phyloP scores from a whole-genome alignment of 53 echinoderm and acorn worm genomes.

The Arbacia lixula region DNA sequence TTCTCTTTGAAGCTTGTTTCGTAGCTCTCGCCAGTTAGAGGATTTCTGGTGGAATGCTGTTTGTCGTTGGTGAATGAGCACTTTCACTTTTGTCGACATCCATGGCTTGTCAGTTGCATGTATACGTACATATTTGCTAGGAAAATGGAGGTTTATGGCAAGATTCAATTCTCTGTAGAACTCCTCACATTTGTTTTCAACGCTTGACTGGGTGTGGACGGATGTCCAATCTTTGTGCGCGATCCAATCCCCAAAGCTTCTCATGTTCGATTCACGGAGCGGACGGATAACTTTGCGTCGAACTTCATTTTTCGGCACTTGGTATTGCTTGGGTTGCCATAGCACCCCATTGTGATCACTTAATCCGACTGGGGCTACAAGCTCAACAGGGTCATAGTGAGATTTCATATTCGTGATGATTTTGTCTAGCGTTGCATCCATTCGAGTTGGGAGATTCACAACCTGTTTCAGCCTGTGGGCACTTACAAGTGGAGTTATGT shows the following conservation, averaged over 20 bases:
- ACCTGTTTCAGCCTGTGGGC: background rate
- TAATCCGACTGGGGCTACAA: background rate
- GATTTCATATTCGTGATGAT: background rate
- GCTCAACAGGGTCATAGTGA: no score
- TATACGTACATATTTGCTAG: background rate
- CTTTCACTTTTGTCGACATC: constrained; percentile 43
- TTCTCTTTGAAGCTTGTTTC: constrained; percentile 41
- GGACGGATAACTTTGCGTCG: constrained; percentile 25
- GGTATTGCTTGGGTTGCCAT: no score
- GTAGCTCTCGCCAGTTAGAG: background rate
- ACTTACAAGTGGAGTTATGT: no score
- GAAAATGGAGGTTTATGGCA: constrained; percentile 15
- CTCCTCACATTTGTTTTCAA: constrained; percentile 40
- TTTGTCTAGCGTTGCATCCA: background rate
- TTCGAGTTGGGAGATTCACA: background rate
- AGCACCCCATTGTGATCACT: background rate
- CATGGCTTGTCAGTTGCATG: constrained; percentile 48
- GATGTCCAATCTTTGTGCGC: constrained; percentile 27
- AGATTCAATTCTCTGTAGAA: constrained; percentile 18
- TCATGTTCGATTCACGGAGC: constrained; percentile 10
- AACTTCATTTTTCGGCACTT: constrained; percentile 2
- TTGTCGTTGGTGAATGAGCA: constrained; percentile 34
- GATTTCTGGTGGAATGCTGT: background rate
- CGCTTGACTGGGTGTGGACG: constrained; percentile 25
- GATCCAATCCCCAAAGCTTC: constrained; percentile 54